Evolutionary conservation across 2,797 vertebrate genomes (phyloP).

Genomic region (Acanthis flammea): DNA sequence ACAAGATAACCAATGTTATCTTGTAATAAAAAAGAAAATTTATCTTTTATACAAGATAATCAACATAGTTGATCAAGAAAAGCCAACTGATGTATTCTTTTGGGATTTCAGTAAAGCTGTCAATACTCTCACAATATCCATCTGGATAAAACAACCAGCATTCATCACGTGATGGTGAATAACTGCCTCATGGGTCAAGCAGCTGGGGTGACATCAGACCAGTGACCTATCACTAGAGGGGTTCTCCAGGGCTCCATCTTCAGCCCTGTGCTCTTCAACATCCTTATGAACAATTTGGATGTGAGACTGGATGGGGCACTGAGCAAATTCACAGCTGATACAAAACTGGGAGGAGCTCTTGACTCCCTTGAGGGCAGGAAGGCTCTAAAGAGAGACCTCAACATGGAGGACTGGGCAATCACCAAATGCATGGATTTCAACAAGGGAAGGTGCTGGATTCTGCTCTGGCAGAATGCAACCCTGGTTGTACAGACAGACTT

Average conservation of each 20-base stretch:
- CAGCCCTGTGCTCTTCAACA: neutral
- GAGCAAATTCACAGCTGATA: neutral
- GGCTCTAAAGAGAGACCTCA: neutral
- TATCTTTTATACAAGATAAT: neutral
- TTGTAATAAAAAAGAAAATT: too few relatives aligned
- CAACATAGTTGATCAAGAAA: rapidly evolving
- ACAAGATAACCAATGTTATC: neutral
- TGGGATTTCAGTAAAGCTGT: neutral
- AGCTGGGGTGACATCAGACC: neutral
- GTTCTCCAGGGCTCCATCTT: neutral
- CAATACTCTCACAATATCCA: neutral
- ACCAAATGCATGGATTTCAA: neutral
- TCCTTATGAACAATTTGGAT: neutral
- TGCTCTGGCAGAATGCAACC: neutral
- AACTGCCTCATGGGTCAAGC: neutral
- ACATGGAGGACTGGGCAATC: neutral
- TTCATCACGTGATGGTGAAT: neutral
- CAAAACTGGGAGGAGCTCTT: neutral
- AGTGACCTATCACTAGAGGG: rapidly evolving
- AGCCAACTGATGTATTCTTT: neutral
- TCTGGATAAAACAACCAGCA: neutral
- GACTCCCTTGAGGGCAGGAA: neutral
- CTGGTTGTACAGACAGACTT: neutral
- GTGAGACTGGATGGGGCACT: neutral
- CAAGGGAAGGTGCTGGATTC: neutral